phyloP scores from a whole-genome alignment of 23 tunicate species.

The Trididemnum miniatum region DNA sequence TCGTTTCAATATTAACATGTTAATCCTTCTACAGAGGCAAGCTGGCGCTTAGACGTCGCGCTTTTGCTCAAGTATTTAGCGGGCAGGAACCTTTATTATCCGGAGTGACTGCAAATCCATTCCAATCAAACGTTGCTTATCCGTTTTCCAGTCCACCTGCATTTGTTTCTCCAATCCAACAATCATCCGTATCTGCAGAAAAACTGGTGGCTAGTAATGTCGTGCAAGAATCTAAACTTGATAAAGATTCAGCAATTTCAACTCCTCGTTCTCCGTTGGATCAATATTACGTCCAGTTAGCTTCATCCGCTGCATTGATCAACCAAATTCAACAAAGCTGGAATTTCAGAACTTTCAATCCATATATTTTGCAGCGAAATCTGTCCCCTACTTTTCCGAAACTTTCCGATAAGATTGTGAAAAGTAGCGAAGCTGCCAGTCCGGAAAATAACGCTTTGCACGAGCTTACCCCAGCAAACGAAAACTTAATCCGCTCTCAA shows the following conservation, averaged over 20 bases:
- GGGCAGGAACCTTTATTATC: conserved; percentile 8
- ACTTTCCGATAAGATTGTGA: neutral
- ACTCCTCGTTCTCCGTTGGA: conserved; percentile 16
- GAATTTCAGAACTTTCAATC: conserved; percentile 7
- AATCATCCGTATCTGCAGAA: neutral
- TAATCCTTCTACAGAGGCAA: conserved; percentile 56
- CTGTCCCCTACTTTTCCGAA: neutral
- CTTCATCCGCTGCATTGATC: conserved; percentile 51
- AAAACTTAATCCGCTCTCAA: neutral
- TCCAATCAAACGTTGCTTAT: neutral
- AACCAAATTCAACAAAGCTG: neutral
- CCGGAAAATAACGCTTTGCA: neutral
- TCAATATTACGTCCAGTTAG: conserved; percentile 63
- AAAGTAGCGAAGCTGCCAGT: neutral
- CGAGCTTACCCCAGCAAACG: neutral
- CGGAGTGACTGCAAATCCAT: neutral
- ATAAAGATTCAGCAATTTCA: neutral
- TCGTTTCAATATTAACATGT: neutral
- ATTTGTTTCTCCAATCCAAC: neutral
- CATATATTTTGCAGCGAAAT: neutral
- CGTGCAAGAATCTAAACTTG: neutral
- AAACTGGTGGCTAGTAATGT: neutral
- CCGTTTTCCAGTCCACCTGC: neutral
- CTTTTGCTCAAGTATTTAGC: conserved; percentile 89
- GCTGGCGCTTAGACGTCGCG: conserved; percentile 81